Conservation (phyloP, 2,113 vertebrate species). For the Rissa tridactyla region DNA sequence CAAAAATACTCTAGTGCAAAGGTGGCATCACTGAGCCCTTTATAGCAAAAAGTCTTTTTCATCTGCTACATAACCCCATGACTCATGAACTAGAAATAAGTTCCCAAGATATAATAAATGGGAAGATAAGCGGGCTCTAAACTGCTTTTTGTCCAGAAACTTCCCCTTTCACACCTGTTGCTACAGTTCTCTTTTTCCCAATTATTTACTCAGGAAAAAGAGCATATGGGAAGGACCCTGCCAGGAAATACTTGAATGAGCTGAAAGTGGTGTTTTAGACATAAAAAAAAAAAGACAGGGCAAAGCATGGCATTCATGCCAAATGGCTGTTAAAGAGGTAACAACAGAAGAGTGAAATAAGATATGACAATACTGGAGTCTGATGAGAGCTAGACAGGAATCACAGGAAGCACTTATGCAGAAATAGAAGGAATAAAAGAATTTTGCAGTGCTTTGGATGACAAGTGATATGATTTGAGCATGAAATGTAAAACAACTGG, state of each 20-base stretch:
- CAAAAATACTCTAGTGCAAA: neutral
- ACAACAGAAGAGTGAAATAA: neutral
- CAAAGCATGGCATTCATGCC: neutral
- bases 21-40: neutral
- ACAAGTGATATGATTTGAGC: neutral
- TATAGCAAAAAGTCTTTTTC: neutral
- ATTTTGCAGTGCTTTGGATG: neutral
- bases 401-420: neutral
- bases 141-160: neutral
- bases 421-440: neutral
- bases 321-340: neutral
- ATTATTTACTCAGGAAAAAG: neutral
- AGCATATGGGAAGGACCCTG: neutral
- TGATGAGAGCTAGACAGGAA: neutral
- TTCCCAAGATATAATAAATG: neutral
- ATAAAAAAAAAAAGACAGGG: neutral
- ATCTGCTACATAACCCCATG: neutral
- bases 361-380: neutral
- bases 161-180: neutral
- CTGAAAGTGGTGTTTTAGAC: neutral
- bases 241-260: neutral
- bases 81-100: neutral
- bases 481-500: neutral
- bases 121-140: neutral
- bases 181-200: neutral